Evolutionary conservation across 2,888 invertebrate genomes (phyloP), one percentile per base, ranked within the genome.

Genomic region (Ectemnius cavifrons): DNA sequence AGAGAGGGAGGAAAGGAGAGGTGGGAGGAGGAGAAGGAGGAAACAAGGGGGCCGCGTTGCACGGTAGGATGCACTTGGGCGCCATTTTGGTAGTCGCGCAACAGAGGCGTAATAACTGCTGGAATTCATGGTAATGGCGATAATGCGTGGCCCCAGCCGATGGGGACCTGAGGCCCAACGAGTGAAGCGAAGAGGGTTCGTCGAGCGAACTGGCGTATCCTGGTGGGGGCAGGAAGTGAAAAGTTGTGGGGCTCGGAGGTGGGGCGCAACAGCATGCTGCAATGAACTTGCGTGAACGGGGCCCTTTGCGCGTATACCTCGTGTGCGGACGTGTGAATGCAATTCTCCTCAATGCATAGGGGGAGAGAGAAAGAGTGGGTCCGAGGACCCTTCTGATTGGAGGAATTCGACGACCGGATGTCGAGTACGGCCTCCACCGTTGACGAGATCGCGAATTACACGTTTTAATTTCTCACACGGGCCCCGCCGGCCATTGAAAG

Each of bases 71-170:
- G 82, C 77, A 61, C 73, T 62, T 52, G 73, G 58, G 73, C 82
- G 85, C 85, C 86, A 86, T 86, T 86, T 86, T 86, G 83, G 79
- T 78, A 77, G 79, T 82, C 79, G 80, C 67, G 70, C 81, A 84
- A 86, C 86, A 83, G 84, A 84, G 84, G 81, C 85, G 85, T 85
- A 84, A 85, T 84, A 85, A 85, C 84, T 78, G 73, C 77, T 75
- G 77, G 84, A 82, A 85, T 86, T 84, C 84, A 82, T 81, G 82
- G 83, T 81, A 86, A 86, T 86, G 85, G 85, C 85, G 83, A 79
- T 83, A 83, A 81, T 83, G 75, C 82, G 78, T 78, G 83, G 52
- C n/a, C 72, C 64, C 74, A 70, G 73, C 63, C 78, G 76, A 70
- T 69, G 78, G 72, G 75, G 23, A 74, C 80, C 77, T 71, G 63